Conservation (phyloP, 1,140 invertebrate genomes). For the Drosophila kepulauana region DNA sequence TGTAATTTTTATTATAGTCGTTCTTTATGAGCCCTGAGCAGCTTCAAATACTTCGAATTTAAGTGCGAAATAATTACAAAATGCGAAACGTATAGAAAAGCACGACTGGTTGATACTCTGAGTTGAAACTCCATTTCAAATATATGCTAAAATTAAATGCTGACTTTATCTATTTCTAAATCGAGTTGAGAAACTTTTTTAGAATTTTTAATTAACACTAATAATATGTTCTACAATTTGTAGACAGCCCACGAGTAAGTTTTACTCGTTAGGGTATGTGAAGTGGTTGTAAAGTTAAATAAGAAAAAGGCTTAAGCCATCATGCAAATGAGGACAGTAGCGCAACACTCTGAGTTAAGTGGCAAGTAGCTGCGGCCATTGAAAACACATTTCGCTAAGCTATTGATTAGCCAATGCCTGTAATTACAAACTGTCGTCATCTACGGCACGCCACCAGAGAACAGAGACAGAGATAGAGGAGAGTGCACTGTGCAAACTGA, state of each 20-base stretch:
- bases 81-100: neutral
- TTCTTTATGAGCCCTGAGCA: constrained; percentile 44
- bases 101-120: constrained; percentile 1
- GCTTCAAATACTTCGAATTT: constrained; percentile 58
- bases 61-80: constrained; percentile 75
- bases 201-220: too few species aligned
- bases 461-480: neutral
- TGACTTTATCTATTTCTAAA: too few species aligned
- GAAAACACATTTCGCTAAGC: constrained; percentile 67
- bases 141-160: too few species aligned
- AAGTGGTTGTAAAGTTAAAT: neutral
- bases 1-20: constrained; percentile 20
- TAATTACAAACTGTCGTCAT: constrained; percentile 70
- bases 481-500: constrained; percentile 50
- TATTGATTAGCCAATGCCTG: constrained; percentile 71
- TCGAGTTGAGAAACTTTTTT: too few species aligned
- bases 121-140: neutral
- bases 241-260: neutral
- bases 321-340: constrained; percentile 41
- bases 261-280: neutral
- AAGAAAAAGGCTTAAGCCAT: constrained; percentile 37
- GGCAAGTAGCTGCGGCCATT: constrained; percentile 50
- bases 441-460: constrained; percentile 13
- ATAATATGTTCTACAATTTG: neutral
- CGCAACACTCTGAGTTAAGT: constrained; percentile 33